Base-by-base conservation (phyloP, 2,113 vertebrate genomes). In the Mastomys coucha region DNA sequence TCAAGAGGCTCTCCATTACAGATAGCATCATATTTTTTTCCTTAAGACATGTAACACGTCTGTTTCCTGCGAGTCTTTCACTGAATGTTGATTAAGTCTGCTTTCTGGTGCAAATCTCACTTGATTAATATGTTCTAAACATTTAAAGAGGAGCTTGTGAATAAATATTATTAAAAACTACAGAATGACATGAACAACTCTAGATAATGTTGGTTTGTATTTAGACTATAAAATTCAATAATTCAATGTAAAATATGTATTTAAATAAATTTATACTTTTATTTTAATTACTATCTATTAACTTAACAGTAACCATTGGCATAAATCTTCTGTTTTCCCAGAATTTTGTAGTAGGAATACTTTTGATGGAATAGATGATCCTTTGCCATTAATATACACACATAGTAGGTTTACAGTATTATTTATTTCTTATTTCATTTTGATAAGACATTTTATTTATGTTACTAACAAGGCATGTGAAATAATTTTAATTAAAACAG, bases 401-500 rank as follows among this genome's bases (percentile, higher is more conserved):
- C 60, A 92, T 3, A 69, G 36, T n/a, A 67, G 42, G 31, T 75
- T 58, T 8, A 78, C 63, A 72, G 26, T 76, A 33, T 53, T 22
- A 82, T 70, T 86, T 77, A 76, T 70, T 10, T 89, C 70, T 4
- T 5, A 72, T 58, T 95, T 97, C 51, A 58, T 89, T 85, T 93
- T 13, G 67, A 94, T 97, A 95, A 31, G 17, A 96, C 86, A 26
- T 90, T 97, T 96, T 97, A 96, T 97, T 98, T 97, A 92, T 91
- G 95, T 93, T 45, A 45, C 45, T 45, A 45, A 45, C 45, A 45
- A 4, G 45, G 45, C 33, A 96, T 75, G 36, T 85, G 63, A 39
- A 1, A 0, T n/a, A 84, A 91, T 33, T 93, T 0, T 78, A 91
- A 95, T 85, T 93, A 80, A 1, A 56, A 94, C 84, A 19, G 39